Evolutionary conservation across 2,797 vertebrate genomes (phyloP).

Genomic region (Falco concolor): DNA sequence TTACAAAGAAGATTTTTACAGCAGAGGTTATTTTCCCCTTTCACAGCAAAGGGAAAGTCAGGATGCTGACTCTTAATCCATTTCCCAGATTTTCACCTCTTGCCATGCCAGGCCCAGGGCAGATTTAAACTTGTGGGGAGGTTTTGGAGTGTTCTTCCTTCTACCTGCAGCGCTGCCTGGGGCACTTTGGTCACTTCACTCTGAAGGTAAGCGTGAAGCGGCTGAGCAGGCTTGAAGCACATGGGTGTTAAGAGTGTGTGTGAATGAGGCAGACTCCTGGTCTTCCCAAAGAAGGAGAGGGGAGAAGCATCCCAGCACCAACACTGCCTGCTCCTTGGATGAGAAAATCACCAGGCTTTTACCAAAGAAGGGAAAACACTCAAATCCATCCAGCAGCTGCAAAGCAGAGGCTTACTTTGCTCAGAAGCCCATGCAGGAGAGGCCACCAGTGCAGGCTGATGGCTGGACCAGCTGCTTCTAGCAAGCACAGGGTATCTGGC

Average conservation of each 20-base stretch:
- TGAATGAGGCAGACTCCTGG: not conserved
- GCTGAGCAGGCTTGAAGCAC: not conserved
- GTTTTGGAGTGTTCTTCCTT: not conserved
- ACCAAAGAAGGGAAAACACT: not conserved
- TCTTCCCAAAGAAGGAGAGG: not conserved
- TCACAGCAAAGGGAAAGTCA: not conserved
- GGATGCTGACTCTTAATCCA: not conserved
- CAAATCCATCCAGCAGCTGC: not conserved
- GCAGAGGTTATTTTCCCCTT: not conserved
- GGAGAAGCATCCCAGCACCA: not conserved
- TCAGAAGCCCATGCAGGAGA: not conserved
- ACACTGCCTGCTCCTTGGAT: not conserved
- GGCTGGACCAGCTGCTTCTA: not conserved
- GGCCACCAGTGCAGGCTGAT: not conserved
- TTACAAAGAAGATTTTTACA: not conserved
- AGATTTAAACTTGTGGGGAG: not conserved
- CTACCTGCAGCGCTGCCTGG: not conserved
- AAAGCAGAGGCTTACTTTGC: not conserved
- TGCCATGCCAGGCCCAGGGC: rapidly evolving
- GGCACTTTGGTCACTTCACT: not conserved
- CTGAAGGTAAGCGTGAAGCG: not conserved
- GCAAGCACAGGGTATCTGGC: not conserved
- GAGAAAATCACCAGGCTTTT: not conserved
- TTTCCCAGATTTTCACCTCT: not conserved
- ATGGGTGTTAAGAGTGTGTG: not conserved